Percentiles rank a stretch among this genome's conserved stretches.
phyloP scores from a whole-genome alignment of 2,113 vertebrate genomes.

The Macheiramphus alcinus region DNA sequence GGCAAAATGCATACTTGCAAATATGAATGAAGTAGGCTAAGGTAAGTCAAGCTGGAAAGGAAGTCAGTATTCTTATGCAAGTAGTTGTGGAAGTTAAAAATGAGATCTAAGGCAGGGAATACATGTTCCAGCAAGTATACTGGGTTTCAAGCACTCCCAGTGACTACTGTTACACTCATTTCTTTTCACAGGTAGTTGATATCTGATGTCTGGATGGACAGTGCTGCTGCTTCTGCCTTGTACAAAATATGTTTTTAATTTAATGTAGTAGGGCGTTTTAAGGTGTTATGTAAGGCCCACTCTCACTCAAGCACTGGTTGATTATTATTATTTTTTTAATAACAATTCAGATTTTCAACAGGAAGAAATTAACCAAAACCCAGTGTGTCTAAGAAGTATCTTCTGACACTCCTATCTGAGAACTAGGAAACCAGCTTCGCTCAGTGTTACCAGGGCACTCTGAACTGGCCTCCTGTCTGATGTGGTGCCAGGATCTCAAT shows the following conservation, averaged over 20 bases:
- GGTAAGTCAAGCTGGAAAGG: constrained; percentile 73
- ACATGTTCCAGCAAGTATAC: constrained; percentile 69
- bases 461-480: fast-evolving
- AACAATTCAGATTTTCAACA: neutral
- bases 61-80: constrained; percentile 69
- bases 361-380: neutral
- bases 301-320: neutral
- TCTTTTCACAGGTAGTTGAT: neutral
- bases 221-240: neutral
- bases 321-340: neutral
- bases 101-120: constrained; percentile 47
- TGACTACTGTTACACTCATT: constrained; percentile 60
- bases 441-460: neutral
- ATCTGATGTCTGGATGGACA: neutral
- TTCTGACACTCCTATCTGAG: neutral
- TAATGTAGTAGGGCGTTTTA: neutral
- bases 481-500: fast-evolving
- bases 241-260: neutral
- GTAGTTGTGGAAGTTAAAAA: constrained; percentile 67
- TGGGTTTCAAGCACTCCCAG: neutral
- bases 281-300: neutral
- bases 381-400: neutral
- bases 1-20: constrained; percentile 79
- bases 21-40: constrained; percentile 66
- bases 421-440: neutral